phyloP scores from a whole-genome alignment of 2,113 vertebrate genomes.

The Tamias sibiricus region DNA sequence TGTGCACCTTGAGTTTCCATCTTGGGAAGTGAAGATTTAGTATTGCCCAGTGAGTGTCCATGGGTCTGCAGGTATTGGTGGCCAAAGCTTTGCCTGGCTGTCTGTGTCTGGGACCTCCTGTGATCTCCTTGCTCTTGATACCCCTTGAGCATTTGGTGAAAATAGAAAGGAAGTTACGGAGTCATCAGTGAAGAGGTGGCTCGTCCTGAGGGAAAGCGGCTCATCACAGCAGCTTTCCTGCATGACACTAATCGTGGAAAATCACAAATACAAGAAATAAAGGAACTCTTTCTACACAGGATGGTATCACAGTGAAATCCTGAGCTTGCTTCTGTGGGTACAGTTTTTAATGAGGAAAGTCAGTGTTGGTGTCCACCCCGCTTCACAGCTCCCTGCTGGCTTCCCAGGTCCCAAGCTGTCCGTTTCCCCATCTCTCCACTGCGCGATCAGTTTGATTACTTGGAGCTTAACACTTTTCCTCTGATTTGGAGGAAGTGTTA shows the following conservation, averaged over 20 bases:
- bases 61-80: rapidly evolving
- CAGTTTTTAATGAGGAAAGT: not conserved
- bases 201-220: not conserved
- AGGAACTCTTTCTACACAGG: not conserved
- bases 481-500: constrained; percentile 64
- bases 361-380: rapidly evolving
- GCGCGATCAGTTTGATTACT: constrained; percentile 62
- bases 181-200: not conserved
- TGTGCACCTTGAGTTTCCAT: not conserved
- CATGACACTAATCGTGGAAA: not conserved
- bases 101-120: not conserved
- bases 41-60: rapidly evolving
- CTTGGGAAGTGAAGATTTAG: not conserved
- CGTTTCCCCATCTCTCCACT: constrained; percentile 47
- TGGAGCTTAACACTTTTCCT: constrained; percentile 63
- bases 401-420: not conserved
- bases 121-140: not conserved
- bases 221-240: not conserved
- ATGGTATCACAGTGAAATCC: not conserved
- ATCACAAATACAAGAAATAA: not conserved
- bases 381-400: not conserved
- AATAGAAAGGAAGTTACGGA: not conserved
- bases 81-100: not conserved
- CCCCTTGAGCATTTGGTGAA: not conserved
- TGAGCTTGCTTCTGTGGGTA: not conserved